phyloP scores from a whole-genome alignment of 2,797 vertebrate genomes.

The Buceros bicornis region DNA sequence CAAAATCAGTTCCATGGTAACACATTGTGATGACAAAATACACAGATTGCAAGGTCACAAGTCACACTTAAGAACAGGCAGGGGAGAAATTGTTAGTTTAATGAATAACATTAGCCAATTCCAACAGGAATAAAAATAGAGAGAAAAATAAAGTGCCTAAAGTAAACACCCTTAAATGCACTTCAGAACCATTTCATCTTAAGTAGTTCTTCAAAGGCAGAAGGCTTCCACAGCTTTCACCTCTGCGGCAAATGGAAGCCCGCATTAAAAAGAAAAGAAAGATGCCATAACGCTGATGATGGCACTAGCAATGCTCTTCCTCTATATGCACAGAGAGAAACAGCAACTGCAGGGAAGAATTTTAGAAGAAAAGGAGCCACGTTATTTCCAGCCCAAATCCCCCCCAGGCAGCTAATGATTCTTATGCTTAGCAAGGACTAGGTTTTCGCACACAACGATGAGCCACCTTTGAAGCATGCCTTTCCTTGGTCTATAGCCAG shows the following conservation, averaged over 20 bases:
- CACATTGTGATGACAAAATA: conserved; percentile 79
- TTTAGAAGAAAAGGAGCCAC: neutral
- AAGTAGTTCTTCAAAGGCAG: conserved; percentile 74
- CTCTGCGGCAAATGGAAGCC: neutral
- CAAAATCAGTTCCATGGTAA: conserved; percentile 77
- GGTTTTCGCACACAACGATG: neutral
- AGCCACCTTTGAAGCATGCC: neutral
- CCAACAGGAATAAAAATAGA: conserved; percentile 70
- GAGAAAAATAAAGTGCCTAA: conserved; percentile 65
- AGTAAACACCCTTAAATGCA: conserved; percentile 73
- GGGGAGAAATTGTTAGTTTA: conserved; percentile 74
- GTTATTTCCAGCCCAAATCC: neutral
- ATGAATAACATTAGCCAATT: conserved; percentile 75
- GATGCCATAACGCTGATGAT: neutral
- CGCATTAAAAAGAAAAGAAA: neutral
- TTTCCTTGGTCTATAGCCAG: neutral
- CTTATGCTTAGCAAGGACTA: neutral
- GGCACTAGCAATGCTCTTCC: neutral
- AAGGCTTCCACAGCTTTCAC: conserved; percentile 45
- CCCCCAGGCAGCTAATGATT: neutral
- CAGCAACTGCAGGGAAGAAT: conserved; percentile 2
- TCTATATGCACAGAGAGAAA: neutral
- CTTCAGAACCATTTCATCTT: conserved; percentile 75
- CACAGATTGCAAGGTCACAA: conserved; percentile 78
- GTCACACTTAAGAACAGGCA: conserved; percentile 74